Conservation (phyloP, 2,113 vertebrate genomes). For the Azemiops feae region DNA sequence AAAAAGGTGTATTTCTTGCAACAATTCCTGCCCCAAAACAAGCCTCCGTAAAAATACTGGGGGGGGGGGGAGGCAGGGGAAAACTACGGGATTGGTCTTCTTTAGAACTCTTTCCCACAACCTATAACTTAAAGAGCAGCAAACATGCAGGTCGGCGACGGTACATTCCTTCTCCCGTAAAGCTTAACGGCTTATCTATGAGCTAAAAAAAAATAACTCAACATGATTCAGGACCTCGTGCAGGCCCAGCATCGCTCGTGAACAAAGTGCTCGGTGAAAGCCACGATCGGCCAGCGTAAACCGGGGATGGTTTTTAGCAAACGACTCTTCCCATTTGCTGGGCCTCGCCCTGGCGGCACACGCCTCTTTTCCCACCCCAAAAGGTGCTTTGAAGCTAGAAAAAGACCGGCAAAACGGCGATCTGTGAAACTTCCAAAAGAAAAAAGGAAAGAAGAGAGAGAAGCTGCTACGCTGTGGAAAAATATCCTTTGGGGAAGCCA, state of each 20-base stretch:
- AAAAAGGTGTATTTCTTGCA: not conserved
- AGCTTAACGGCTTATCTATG: not conserved
- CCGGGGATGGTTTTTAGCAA: not conserved
- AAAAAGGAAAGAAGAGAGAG: not conserved
- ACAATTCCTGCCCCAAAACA: not conserved
- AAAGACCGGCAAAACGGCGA: not conserved
- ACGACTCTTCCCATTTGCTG: not conserved
- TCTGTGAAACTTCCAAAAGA: not conserved
- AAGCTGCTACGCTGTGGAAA: not conserved
- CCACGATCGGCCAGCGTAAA: not conserved
- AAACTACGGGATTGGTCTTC: not conserved
- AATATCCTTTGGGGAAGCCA: not conserved
- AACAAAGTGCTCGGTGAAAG: not conserved
- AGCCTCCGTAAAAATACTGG: not conserved
- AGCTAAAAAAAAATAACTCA: not conserved
- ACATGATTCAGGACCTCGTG: fast-evolving
- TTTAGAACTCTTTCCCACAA: not conserved
- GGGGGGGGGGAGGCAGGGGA: no score
- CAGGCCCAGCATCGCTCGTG: not conserved
- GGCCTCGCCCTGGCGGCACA: not conserved
- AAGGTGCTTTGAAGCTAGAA: not conserved
- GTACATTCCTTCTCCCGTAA: not conserved
- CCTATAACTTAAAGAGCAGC: not conserved
- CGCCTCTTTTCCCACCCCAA: not conserved
- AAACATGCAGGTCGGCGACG: no score